phyloP scores from a whole-genome alignment of 2,888 invertebrate genomes.

The Alloscopus bannaensis region DNA sequence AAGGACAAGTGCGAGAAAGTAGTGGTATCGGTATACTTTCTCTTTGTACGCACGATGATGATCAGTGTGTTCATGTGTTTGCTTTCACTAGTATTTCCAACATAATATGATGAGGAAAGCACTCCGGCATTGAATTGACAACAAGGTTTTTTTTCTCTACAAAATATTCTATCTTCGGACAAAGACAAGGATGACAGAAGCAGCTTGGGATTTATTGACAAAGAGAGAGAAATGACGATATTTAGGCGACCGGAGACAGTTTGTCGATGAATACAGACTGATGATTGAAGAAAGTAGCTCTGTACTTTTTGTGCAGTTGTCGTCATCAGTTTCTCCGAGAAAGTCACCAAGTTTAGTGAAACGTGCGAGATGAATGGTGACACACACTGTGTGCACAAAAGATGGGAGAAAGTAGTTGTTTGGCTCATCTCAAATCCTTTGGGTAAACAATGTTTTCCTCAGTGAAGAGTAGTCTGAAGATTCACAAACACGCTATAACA shows the following conservation, averaged over 20 bases:
- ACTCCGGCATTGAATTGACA: not conserved
- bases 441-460: constrained; percentile 55
- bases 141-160: not conserved
- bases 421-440: constrained; percentile 62
- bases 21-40: too few species aligned
- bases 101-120: not conserved
- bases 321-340: constrained; percentile 29
- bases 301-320: constrained; percentile 41
- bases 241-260: too few species aligned
- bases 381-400: constrained; percentile 16
- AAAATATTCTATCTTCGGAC: constrained; percentile 28
- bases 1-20: not conserved
- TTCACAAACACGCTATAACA: constrained; percentile 10
- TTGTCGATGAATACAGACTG: too few species aligned
- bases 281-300: constrained; percentile 42
- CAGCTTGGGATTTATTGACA: constrained; percentile 65
- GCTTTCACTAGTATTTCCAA: constrained; percentile 13
- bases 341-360: constrained; percentile 53
- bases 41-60: constrained; percentile 27
- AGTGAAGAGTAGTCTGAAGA: too few species aligned
- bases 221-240: constrained; percentile 34
- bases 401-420: constrained; percentile 45
- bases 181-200: constrained; percentile 58
- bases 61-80: constrained; percentile 19
- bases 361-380: constrained; percentile 41